A percentile compares a stretch with the other conserved stretches of the same genome.
phyloP scores from a whole-genome alignment of 2,888 invertebrate genomes.

The Salpingus planirostris region DNA sequence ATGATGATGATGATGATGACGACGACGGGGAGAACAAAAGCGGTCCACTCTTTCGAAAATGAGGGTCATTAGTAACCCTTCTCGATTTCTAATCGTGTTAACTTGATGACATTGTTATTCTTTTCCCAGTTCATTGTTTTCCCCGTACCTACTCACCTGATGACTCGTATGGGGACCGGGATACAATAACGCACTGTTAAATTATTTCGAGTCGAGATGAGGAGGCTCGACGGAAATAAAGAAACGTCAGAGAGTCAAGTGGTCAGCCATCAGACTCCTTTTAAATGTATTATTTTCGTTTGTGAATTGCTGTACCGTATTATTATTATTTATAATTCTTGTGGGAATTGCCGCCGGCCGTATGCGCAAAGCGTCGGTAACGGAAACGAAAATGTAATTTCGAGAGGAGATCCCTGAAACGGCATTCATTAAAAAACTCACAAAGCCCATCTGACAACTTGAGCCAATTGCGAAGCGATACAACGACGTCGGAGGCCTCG shows the following conservation, averaged over 20 bases:
- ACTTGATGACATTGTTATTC: constrained; percentile 16
- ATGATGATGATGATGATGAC: too few species aligned
- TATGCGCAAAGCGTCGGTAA: too few species aligned
- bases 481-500: constrained; percentile 25
- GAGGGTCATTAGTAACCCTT: constrained; percentile 14
- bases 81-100: constrained; percentile 15
- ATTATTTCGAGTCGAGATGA: constrained; percentile 2
- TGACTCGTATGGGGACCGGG: too few species aligned
- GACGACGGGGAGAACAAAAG: too few species aligned
- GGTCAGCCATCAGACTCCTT: too few species aligned
- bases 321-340: constrained; percentile 1
- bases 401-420: constrained; percentile 6
- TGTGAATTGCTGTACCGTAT: constrained; percentile 1
- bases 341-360: constrained; percentile 9
- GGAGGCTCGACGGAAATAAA: too few species aligned
- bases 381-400: constrained; percentile 13
- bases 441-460: constrained; percentile 34
- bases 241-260: constrained; percentile 7
- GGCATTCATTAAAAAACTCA: constrained; percentile 33
- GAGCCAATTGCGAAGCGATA: constrained; percentile 39
- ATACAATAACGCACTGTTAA: constrained; percentile 2
- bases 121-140: constrained; percentile 20
- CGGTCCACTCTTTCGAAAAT: too few species aligned
- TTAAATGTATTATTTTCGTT: too few species aligned
- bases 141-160: constrained; percentile 1